Base-by-base conservation (phyloP, 1,140 invertebrate species). In the Penaeus japonicus region DNA sequence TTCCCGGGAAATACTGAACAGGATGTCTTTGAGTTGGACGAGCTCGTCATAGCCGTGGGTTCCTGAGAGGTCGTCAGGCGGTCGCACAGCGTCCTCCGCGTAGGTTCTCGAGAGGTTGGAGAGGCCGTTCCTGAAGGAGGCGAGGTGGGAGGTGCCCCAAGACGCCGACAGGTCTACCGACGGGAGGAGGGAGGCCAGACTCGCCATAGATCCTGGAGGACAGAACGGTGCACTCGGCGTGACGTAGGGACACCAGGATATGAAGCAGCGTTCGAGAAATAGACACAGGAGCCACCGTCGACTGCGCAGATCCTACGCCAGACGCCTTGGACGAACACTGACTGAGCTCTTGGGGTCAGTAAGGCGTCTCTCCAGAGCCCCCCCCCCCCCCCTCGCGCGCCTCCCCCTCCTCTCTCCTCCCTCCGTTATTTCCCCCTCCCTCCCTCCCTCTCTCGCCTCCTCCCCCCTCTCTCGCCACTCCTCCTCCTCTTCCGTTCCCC, bases 91-190 rank as follows among this genome's bases (percentile, higher is more conserved):
- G 4, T 18, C 65, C 10, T 75, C 35, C n/a, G 53, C 39, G 83
- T 85, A 73, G 30, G 12, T 75, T 5, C 35, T 24, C n/a, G 65
- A 54, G 0, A 85, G 83, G 83, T 85, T 75, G 20, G 83, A 30
- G 70, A 85, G 83, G 65, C 54, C 83, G n/a, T 3, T 75, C 30
- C 70, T 75, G 65, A 85, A 75, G 47, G 39, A 53, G 39, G 32
- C 65, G 83, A 55, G 83, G 47, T 35, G 32, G 12, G 83, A 73
- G 39, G 47, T 24, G 4, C 24, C 55, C 83, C 83, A 85, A 24
- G 65, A 47, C 18, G 39, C 55, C 24, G 83, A 55, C 22, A 85
- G 83, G 65, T 85, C 83, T 1, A 32, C 20, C 15, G 65, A 75
- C 39, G 65, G 22, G 39, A 85, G 22, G 55, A 85, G 62, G n/a